phyloP scores from a whole-genome alignment of 2,797 vertebrate species.

The Enteromius argenteus region DNA sequence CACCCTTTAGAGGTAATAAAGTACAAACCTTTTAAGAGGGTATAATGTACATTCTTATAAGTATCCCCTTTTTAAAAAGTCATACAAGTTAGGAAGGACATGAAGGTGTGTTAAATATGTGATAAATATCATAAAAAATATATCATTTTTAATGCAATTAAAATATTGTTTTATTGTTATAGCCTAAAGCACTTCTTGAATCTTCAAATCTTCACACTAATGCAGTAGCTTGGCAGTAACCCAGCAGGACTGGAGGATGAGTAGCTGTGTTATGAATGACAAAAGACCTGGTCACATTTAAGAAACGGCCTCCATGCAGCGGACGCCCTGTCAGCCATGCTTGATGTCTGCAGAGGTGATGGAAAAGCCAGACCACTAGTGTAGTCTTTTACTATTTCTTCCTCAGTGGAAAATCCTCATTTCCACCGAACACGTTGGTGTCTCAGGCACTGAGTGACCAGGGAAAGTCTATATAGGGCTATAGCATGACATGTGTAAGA shows the following conservation, averaged over 20 bases:
- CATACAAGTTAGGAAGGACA: background rate
- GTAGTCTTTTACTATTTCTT: slow-evolving; percentile 74
- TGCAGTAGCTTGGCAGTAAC: slow-evolving; percentile 17
- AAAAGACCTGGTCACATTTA: slow-evolving; percentile 47
- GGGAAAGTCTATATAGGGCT: slow-evolving; percentile 73
- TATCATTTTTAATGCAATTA: too few species aligned
- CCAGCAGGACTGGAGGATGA: background rate
- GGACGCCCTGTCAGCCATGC: slow-evolving; percentile 45
- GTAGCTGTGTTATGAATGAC: slow-evolving; percentile 20
- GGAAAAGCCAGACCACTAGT: slow-evolving; percentile 75
- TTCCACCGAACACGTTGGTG: slow-evolving; percentile 69
- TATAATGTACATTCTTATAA: background rate
- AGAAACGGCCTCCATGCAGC: slow-evolving; percentile 29
- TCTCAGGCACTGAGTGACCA: slow-evolving; percentile 64
- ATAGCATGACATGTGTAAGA: slow-evolving; percentile 80
- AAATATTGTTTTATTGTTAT: background rate
- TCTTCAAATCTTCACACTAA: slow-evolving; percentile 12
- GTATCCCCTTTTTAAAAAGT: background rate
- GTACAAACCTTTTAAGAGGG: background rate
- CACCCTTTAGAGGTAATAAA: background rate
- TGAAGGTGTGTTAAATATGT: background rate
- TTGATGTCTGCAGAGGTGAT: slow-evolving; percentile 66
- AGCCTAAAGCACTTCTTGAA: background rate
- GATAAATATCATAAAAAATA: too few species aligned
- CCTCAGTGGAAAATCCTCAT: slow-evolving; percentile 70